Evolutionary conservation across 2,888 invertebrate genomes (phyloP), one percentile per base, ranked within the genome.

Genomic region (Synanthedon formicaeformis): DNA sequence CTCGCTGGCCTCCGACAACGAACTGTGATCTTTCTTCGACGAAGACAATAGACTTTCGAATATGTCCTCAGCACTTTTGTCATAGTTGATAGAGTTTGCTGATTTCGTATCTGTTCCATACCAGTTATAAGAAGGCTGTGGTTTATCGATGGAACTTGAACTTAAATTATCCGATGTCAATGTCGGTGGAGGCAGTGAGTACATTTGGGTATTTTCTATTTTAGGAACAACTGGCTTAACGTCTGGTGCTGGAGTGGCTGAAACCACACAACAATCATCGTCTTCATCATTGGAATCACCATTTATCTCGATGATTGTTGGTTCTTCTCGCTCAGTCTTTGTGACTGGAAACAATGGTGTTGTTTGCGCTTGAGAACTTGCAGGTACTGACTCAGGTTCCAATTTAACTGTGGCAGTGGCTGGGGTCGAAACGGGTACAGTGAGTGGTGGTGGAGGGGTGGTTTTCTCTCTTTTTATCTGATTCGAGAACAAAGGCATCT

Each of bases 261-360:
- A 86, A 2, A 87, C 86, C 1, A 87, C 86, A 56, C 87, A 87
- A 55, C 86, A 86, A 60, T 87, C 87, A 55, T 87, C 87, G 50
- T 86, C 87, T 62, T 87, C 86, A 48, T 86, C 86, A 58, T 84
- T 81, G 0, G 85, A 85, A 61, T 87, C 87, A 11, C 87, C 85
- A 60, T 86, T 85, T 51, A 87, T 87, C 69, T 87, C 87, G 55
- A 87, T 86, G 14, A 87, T 71, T 1, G 84, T 80, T 40, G 79
- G 58, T 11, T 65, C 66, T 1, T 62, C 58, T 48, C 81, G 78
- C 66, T 86, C 86, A 14, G 64, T 73, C 63, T 87, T 87, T 6
- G 81, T 69, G 2, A 84, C 75, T 0, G 81, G 75, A 18, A 77
- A 65, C 8, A 83, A 65, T 13, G 78, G 69, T 16, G 69, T 61